phyloP scores from a whole-genome alignment of 2,797 vertebrate genomes.

The Gastrophryne carolinensis region DNA sequence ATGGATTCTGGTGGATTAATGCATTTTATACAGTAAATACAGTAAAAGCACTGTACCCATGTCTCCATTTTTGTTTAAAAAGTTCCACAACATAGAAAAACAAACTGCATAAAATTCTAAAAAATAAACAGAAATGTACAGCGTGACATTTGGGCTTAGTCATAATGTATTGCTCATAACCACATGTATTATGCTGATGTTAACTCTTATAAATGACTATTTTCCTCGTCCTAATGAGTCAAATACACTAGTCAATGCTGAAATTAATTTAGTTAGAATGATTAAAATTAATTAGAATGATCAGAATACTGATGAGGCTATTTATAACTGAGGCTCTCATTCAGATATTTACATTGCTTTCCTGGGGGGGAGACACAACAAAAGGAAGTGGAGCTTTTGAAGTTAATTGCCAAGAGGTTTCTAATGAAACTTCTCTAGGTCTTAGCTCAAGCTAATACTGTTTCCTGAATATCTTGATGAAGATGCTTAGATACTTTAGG shows the following conservation, averaged over 20 bases:
- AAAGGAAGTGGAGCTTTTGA: slow-evolving; percentile 37
- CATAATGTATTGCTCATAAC: background rate
- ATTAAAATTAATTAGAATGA: slow-evolving; percentile 23
- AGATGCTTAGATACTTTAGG: too few species aligned
- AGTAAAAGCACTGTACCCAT: too few species aligned
- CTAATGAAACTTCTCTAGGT: slow-evolving; percentile 16
- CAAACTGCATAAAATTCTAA: too few species aligned
- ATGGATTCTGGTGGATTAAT: too few species aligned
- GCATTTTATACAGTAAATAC: too few species aligned
- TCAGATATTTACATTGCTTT: slow-evolving; percentile 46
- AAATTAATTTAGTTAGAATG: slow-evolving; percentile 27
- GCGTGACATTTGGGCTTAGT: too few species aligned
- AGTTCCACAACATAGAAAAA: too few species aligned
- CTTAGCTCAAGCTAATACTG: background rate
- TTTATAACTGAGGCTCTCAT: slow-evolving; percentile 37
- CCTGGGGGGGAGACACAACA: slow-evolving; percentile 27
- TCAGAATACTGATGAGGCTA: slow-evolving; percentile 29
- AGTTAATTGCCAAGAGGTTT: slow-evolving; percentile 35
- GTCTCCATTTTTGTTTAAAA: too few species aligned
- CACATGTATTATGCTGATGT: background rate
- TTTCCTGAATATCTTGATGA: background rate
- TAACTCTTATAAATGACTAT: slow-evolving; percentile 5
- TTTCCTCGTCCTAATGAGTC: background rate
- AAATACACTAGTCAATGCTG: background rate
- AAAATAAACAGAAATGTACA: too few species aligned